Evolutionary conservation across 1,140 invertebrate species (phyloP).

Genomic region (Metopolophium dirhodum): DNA sequence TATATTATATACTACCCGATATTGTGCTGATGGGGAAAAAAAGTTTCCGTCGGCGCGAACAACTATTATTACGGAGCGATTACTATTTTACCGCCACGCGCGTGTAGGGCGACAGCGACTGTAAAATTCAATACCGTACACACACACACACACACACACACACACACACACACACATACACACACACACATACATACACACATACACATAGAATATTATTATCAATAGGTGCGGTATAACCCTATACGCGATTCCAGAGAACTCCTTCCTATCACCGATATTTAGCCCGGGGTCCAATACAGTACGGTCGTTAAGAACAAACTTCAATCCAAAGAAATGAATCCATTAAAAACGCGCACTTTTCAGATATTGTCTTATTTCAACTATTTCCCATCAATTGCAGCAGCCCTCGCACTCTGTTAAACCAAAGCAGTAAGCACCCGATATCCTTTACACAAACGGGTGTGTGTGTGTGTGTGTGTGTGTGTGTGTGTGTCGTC

Average conservation of each 20-base stretch:
- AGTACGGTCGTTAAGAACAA: not conserved
- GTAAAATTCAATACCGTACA: not conserved
- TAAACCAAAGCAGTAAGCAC: not conserved
- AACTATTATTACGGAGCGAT: not conserved
- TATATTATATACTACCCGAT: not conserved
- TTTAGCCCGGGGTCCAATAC: not conserved
- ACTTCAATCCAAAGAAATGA: slow-evolving; percentile 19
- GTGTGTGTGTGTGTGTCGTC: not conserved
- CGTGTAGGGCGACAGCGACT: too few species aligned
- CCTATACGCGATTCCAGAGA: not conserved
- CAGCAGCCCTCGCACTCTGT: not conserved
- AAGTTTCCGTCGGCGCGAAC: not conserved
- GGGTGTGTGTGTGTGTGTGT: not conserved
- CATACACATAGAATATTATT: not conserved
- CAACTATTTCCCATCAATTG: not conserved
- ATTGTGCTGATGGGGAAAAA: not conserved
- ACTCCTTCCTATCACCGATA: not conserved
- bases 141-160: not conserved
- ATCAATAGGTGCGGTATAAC: not conserved
- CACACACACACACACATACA: not conserved
- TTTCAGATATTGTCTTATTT: slow-evolving; percentile 25
- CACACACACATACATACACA: not conserved
- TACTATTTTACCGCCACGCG: not conserved
- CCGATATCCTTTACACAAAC: not conserved
- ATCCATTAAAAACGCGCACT: not conserved